Base-by-base conservation (phyloP, 1,140 invertebrate species). In the Zaprionus tsacasi region DNA sequence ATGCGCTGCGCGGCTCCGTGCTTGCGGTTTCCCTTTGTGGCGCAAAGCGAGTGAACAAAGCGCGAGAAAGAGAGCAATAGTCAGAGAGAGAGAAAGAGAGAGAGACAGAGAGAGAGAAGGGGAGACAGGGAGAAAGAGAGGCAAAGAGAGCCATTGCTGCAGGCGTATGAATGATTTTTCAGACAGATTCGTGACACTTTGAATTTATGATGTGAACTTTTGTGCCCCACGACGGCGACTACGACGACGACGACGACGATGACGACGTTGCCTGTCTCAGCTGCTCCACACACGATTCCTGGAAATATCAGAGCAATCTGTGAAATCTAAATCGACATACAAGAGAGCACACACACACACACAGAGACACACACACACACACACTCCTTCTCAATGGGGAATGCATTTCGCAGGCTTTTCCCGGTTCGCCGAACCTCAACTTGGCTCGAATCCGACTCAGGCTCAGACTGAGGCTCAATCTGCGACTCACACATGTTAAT, bases 201-300 rank as follows among this genome's bases (percentile, higher is more conserved):
- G 85, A 89, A 89, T 89, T 90, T 89, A 89, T 90, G 85, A 89
- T 89, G 85, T 89, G 85, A 89, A 89, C 86, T 89, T 89, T 85
- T 85, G 75, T 85, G 63, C 67, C 70, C 70, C 68, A 67, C 21
- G 40, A 45, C 40, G 40, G 30, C 61, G 43, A 27, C 40, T 13
- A 43, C 40, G 38, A n/a, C 38, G 13, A 40, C 38, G 38, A n/a
- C 38, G 38, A 40, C 38, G 38, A 7, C 38, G 38, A 40, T n/a
- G 38, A 40, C 38, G 40, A 45, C 40, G 40, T 45, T 15, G 40
- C 40, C 40, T 59, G 69, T 68, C 54, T 40, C 50, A 66, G 73
- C 75, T 89, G 56, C 78, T 73, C 70, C 73, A 68, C 75, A 79
- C 79, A 89, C 75, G 78, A 90, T 89, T 89, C 85, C 78, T 90